Evolutionary conservation across 92 coral and sea anemone species (phyloP).

Genomic region (Paramuricea clavata): DNA sequence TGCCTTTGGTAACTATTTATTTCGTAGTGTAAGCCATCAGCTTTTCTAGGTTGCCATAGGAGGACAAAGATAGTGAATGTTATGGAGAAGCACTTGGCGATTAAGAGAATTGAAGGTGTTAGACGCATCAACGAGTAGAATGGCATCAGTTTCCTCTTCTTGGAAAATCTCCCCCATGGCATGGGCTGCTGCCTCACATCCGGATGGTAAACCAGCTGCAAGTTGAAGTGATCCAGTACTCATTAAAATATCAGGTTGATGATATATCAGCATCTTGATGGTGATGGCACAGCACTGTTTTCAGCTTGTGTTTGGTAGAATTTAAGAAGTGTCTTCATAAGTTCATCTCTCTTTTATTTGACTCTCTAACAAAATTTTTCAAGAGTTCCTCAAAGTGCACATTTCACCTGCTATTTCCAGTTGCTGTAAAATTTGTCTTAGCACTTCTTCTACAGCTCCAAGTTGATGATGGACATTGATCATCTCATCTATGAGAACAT

Average conservation of each 20-base stretch:
- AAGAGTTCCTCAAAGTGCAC: neutral
- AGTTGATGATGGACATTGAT: neutral
- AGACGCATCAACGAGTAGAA: neutral
- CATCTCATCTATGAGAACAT: neutral
- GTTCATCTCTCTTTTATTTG: conserved; percentile 2
- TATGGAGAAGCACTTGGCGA: neutral
- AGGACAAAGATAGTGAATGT: neutral
- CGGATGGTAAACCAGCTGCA: neutral
- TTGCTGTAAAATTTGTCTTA: neutral
- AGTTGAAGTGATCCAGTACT: too few species aligned
- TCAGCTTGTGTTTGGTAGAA: neutral
- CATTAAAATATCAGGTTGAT: too few species aligned
- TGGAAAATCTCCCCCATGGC: neutral
- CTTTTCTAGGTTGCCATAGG: neutral
- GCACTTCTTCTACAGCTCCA: neutral
- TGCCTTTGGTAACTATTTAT: too few species aligned
- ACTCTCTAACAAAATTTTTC: neutral
- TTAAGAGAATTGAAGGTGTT: neutral
- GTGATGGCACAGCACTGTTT: too few species aligned
- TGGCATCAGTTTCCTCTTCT: neutral
- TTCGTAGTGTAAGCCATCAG: too few species aligned
- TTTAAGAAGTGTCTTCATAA: neutral
- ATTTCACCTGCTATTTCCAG: neutral
- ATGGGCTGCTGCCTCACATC: neutral
- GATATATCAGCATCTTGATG: too few species aligned